phyloP scores from a whole-genome alignment of 2,888 invertebrate genomes.

The Cephus nigrinus region DNA sequence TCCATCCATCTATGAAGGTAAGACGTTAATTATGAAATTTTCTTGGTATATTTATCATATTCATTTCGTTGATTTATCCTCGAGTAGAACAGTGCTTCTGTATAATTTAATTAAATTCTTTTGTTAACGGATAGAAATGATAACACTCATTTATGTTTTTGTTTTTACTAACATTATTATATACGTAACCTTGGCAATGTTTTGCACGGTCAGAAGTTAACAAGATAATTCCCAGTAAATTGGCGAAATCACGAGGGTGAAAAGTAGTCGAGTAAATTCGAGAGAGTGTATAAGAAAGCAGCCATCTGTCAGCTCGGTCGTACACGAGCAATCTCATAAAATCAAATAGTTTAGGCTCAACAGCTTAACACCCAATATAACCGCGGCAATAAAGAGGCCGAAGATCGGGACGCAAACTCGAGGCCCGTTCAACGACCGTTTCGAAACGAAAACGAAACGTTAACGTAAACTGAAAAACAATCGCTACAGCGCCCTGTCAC shows the following conservation, averaged over 20 bases:
- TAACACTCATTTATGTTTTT: not conserved
- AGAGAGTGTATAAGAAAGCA: conserved; percentile 11
- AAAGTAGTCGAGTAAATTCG: conserved; percentile 14
- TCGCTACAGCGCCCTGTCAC: conserved; percentile 61
- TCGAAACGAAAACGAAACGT: conserved; percentile 56
- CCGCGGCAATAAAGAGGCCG: conserved; percentile 27
- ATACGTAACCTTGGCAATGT: not conserved
- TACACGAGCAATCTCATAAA: conserved; percentile 41
- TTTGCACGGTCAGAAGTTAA: not conserved
- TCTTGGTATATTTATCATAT: not conserved
- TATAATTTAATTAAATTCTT: not conserved
- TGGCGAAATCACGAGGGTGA: not conserved
- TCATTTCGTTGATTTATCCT: not conserved
- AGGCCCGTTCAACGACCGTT: conserved; percentile 58
- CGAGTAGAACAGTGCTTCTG: not conserved
- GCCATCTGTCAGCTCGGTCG: conserved; percentile 18
- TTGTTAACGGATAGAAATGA: not conserved
- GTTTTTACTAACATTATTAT: not conserved
- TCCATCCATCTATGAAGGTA: not conserved
- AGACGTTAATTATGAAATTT: not conserved
- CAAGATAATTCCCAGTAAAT: not conserved
- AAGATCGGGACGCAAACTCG: conserved; percentile 21
- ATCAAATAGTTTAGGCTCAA: conserved; percentile 48
- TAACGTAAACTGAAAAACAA: conserved; percentile 65
- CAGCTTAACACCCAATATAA: conserved; percentile 46